phyloP scores from a whole-genome alignment of 2,113 vertebrate species.

The Axis porcinus region DNA sequence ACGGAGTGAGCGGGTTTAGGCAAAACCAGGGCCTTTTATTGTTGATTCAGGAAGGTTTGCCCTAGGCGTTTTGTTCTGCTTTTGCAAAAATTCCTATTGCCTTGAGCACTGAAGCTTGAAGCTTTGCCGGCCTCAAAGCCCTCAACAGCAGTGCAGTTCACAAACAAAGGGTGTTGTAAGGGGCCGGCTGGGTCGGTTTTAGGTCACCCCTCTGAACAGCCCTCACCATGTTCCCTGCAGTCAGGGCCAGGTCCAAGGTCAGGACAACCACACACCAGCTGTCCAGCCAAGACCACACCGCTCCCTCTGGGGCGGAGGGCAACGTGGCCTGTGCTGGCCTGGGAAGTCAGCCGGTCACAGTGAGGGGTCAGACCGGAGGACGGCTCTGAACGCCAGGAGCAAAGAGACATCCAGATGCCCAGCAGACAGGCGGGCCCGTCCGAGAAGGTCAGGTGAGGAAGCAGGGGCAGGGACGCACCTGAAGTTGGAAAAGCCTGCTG shows the following conservation, averaged over 20 bases:
- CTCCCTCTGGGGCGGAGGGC: accelerated
- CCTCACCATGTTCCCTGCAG: accelerated
- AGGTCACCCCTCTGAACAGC: background rate
- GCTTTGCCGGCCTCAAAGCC: background rate
- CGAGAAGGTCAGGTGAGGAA: background rate
- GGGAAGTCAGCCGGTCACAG: background rate
- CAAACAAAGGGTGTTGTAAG: background rate
- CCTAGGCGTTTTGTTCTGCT: background rate
- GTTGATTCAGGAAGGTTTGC: accelerated
- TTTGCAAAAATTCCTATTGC: background rate
- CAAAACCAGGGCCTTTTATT: accelerated
- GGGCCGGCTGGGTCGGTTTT: accelerated
- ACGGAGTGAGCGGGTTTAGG: accelerated
- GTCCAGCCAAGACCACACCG: accelerated
- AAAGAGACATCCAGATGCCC: accelerated
- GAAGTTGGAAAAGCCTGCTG: too few species aligned
- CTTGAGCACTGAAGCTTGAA: background rate
- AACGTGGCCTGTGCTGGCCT: accelerated
- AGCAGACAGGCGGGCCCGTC: background rate
- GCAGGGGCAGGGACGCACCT: too few species aligned
- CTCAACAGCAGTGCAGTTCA: accelerated
- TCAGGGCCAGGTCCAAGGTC: background rate
- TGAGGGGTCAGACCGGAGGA: background rate
- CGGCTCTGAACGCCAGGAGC: too few species aligned
- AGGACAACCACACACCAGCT: background rate